Evolutionary conservation across 2,888 invertebrate genomes (phyloP), one percentile per base, ranked within the genome.

Genomic region (Cheilosia vernalis): DNA sequence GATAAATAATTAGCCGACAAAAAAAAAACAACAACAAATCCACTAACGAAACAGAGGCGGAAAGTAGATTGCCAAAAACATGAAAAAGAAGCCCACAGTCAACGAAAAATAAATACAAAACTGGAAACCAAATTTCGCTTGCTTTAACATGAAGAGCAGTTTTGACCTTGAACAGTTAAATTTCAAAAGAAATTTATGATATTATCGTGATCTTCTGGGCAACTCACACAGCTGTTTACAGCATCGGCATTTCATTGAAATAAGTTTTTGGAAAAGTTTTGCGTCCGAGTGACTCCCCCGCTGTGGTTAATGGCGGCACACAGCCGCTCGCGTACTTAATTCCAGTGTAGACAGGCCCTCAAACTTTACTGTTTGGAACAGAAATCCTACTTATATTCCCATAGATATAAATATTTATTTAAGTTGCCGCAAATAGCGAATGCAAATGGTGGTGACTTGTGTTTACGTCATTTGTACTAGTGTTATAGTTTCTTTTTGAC

Each of bases 291-390:
- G n/a, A 19, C 13, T 40, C 5, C 27, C 5, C 49, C 21, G n/a
- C n/a, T n/a, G 40, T 21, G 4, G 5, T 30, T 55, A 33, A n/a
- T 33, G 10, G 37, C 9, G 24, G 44, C 30, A 30, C 17, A 13
- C 13, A n/a, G 15, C 19, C 13, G n/a, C 10, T 30, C 15, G 69
- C 55, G 44, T 66, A 53, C 40, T 58, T 49, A 60, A 66, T 51
- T 13, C 19, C 13, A 64, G 37, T 80, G 53, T 56, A 77, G 83
- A 73, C 83, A 19, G 72, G 78, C 79, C 73, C 79, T 78, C 83
- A 37, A 69, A 73, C 73, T 67, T 69, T 44, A 63, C 49, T 79
- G 83, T 83, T 79, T 83, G 78, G 78, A 69, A 51, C 44, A 37
- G 60, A 63, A 69, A 76, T 64, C 42, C 72, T 30, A 42, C 37